These are phyloP conservation scores for Apostichopus parvimensis DNA, from an alignment of 35 echinoderm and acorn worm species.

Conservation along the genomic window DNA sequence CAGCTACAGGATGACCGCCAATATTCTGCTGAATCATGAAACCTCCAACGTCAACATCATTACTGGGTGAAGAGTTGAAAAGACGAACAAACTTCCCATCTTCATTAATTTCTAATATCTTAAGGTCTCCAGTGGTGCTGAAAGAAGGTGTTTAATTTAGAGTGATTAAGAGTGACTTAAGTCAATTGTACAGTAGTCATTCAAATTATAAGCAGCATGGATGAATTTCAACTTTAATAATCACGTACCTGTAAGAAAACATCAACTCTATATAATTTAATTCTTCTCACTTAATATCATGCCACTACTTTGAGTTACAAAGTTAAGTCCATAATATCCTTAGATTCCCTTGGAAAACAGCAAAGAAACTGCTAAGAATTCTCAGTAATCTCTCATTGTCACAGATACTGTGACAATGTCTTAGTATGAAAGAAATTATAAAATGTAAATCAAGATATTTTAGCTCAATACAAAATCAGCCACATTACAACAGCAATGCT, in stretches of 20 bases:
- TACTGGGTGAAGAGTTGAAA: conserved; percentile 76
- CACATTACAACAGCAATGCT: background rate
- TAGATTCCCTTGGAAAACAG: too few species aligned
- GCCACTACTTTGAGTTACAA: too few species aligned
- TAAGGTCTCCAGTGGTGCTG: conserved; percentile 85
- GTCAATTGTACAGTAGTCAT: background rate
- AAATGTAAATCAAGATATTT: background rate
- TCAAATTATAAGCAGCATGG: background rate
- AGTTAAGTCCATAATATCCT: too few species aligned
- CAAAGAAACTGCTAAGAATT: too few species aligned
- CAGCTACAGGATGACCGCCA: conserved; percentile 94
- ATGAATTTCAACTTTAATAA: background rate
- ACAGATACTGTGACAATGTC: too few species aligned
- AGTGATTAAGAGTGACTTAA: too few species aligned
- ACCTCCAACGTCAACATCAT: conserved; percentile 86
- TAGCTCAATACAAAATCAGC: background rate
- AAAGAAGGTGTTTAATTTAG: background rate
- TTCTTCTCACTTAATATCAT: too few species aligned
- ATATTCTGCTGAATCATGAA: conserved; percentile 98
- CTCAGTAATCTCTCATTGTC: too few species aligned
- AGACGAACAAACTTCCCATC: conserved; percentile 93
- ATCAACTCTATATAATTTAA: too few species aligned
- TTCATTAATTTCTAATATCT: conserved; percentile 89
- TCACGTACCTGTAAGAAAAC: too few species aligned
- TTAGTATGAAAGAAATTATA: too few species aligned